phyloP scores from a whole-genome alignment of 2,888 invertebrate species.

The Ephialtes manifestator region DNA sequence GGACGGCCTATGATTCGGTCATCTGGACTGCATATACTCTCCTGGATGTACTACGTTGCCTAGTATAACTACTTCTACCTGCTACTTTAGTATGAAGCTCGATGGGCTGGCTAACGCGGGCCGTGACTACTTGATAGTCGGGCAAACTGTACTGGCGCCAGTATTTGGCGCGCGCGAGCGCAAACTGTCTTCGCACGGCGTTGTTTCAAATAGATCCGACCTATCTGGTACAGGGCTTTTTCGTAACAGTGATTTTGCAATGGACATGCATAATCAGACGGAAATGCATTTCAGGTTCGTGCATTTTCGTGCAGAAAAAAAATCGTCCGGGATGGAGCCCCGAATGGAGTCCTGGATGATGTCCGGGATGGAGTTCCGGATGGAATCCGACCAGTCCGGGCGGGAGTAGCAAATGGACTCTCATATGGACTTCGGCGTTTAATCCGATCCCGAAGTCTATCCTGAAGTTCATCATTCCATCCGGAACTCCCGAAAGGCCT shows the following conservation, averaged over 20 bases:
- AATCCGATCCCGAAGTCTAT: no score
- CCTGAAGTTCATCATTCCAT: no score
- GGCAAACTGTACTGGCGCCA: conserved; percentile 44
- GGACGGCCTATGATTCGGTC: conserved; percentile 25
- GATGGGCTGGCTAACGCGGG: conserved; percentile 26
- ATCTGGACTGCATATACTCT: conserved; percentile 31
- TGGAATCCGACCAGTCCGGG: no score
- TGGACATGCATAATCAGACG: background rate
- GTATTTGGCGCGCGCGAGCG: conserved; percentile 33
- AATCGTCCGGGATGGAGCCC: no score
- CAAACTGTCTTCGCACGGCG: conserved; percentile 24
- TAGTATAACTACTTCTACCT: conserved; percentile 40
- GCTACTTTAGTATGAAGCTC: conserved; percentile 39
- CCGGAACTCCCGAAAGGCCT: no score
- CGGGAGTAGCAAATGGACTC: no score
- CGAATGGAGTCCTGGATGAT: no score
- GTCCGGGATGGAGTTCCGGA: no score
- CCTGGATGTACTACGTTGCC: background rate
- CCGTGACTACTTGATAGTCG: conserved; percentile 46
- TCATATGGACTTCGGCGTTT: no score
- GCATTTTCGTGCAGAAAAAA: no score
- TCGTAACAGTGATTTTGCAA: background rate
- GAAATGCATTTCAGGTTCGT: background rate
- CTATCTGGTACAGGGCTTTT: background rate
- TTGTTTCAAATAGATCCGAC: conserved; percentile 17